Percentiles rank a stretch among this genome's conserved stretches.
phyloP scores from a whole-genome alignment of 2,113 vertebrate genomes.

The Gymnarchus niloticus region DNA sequence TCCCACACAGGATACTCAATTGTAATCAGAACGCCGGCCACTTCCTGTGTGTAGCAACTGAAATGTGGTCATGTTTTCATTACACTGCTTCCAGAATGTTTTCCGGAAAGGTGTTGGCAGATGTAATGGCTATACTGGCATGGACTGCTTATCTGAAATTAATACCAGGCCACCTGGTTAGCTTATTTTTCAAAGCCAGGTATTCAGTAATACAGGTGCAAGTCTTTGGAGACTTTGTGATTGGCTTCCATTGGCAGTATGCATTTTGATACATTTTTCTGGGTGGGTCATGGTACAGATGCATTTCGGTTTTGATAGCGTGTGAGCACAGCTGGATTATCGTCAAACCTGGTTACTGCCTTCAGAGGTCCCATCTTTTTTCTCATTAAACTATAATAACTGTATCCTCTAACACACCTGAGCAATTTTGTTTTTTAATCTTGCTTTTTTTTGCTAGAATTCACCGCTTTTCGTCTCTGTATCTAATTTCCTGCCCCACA shows the following conservation, averaged over 20 bases:
- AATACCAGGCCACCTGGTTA: background rate
- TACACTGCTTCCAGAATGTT: background rate
- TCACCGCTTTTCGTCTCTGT: background rate
- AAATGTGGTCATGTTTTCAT: background rate
- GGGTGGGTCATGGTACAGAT: background rate
- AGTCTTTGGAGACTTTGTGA: no score
- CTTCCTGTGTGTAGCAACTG: no score
- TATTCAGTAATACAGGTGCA: background rate
- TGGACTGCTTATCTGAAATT: background rate
- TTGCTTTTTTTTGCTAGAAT: background rate
- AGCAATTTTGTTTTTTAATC: background rate
- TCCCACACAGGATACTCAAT: background rate
- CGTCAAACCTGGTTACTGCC: background rate
- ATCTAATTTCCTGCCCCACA: background rate
- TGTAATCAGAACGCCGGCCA: background rate
- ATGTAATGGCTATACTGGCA: background rate
- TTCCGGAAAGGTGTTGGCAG: background rate
- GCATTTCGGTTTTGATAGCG: background rate
- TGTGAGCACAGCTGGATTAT: background rate
- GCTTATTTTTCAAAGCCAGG: background rate
- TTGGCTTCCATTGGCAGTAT: no score
- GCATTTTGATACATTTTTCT: background rate
- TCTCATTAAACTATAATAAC: conserved; percentile 12
- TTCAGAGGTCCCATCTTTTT: background rate
- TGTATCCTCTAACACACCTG: background rate